A percentile compares a stretch with the other conserved stretches of the same genome.
Conservation (phyloP, 2,888 invertebrate species). For the Phalera bucephala region DNA sequence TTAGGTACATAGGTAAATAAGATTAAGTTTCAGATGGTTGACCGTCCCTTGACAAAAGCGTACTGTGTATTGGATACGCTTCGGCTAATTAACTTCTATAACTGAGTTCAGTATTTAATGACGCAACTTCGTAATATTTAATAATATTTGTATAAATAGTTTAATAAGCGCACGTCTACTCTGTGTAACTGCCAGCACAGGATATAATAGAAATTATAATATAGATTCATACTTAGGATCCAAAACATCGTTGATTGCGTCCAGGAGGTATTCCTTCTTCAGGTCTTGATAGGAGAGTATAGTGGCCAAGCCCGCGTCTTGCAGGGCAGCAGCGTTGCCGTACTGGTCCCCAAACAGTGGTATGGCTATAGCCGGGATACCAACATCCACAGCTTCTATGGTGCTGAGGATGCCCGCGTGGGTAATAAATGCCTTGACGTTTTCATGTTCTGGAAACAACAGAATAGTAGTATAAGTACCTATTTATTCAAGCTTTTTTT, state of each 20-base stretch:
- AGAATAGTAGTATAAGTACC: no score
- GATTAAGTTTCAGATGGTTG: no score
- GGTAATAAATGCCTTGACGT: slow-evolving; percentile 85
- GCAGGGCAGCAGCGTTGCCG: slow-evolving; percentile 84
- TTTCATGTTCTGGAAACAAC: slow-evolving; percentile 83
- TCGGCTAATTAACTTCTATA: no score
- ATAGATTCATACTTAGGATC: slow-evolving; percentile 76
- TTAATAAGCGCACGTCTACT: no score
- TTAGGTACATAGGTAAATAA: no score
- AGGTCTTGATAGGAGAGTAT: slow-evolving; percentile 82
- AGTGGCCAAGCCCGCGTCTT: slow-evolving; percentile 83
- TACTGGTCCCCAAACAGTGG: slow-evolving; percentile 89
- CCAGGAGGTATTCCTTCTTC: slow-evolving; percentile 78
- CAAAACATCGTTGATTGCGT: slow-evolving; percentile 82
- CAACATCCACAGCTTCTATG: slow-evolving; percentile 86
- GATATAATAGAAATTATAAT: slow-evolving; percentile 9
- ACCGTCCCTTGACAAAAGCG: no score
- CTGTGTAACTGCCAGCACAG: no score
- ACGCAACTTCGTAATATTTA: no score
- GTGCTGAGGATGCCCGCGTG: slow-evolving; percentile 87
- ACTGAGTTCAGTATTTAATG: no score
- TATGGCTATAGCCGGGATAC: slow-evolving; percentile 85
- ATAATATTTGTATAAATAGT: no score
- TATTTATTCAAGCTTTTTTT: no score
- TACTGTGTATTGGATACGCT: no score